Conservation (phyloP, 1,140 invertebrate genomes). For the Drosophila oshimai region DNA sequence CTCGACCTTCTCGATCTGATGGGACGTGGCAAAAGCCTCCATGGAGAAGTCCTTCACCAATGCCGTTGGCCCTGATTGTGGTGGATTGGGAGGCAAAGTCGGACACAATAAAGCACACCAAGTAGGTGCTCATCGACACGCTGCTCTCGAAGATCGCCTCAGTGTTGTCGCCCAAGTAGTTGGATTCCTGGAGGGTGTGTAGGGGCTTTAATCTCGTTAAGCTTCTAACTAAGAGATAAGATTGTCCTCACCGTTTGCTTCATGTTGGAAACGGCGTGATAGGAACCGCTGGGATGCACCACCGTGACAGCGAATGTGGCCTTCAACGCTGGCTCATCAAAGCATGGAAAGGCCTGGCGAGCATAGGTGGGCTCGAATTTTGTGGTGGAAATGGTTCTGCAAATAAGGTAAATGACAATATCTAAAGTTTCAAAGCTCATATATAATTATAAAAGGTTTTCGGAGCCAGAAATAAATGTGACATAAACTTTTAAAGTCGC, state of each 20-base stretch:
- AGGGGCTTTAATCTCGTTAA: background rate
- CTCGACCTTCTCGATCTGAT: constrained; percentile 88
- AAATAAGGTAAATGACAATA: too few relatives aligned
- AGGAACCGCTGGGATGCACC: constrained; percentile 87
- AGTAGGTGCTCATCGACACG: constrained; percentile 96
- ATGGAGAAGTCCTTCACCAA: constrained; percentile 86
- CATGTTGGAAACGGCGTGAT: constrained; percentile 93
- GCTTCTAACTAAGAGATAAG: background rate
- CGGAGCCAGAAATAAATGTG: too few relatives aligned
- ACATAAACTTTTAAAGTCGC: background rate
- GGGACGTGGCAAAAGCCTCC: constrained; percentile 89
- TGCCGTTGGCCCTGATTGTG: constrained; percentile 84
- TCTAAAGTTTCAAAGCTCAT: too few relatives aligned
- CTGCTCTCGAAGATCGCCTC: constrained; percentile 88
- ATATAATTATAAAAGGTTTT: too few relatives aligned
- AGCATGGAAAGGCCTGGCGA: constrained; percentile 95
- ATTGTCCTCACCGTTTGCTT: constrained; percentile 68
- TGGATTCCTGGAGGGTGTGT: constrained; percentile 19
- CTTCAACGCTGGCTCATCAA: constrained; percentile 97
- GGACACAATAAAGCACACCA: constrained; percentile 95
- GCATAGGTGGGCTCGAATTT: constrained; percentile 98
- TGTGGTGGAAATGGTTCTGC: constrained; percentile 91
- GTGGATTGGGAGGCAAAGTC: constrained; percentile 89
- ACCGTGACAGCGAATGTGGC: constrained; percentile 92
- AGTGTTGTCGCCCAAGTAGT: constrained; percentile 51